Base-by-base conservation (phyloP, 2,797 vertebrate genomes). In the Tenualosa ilisha region DNA sequence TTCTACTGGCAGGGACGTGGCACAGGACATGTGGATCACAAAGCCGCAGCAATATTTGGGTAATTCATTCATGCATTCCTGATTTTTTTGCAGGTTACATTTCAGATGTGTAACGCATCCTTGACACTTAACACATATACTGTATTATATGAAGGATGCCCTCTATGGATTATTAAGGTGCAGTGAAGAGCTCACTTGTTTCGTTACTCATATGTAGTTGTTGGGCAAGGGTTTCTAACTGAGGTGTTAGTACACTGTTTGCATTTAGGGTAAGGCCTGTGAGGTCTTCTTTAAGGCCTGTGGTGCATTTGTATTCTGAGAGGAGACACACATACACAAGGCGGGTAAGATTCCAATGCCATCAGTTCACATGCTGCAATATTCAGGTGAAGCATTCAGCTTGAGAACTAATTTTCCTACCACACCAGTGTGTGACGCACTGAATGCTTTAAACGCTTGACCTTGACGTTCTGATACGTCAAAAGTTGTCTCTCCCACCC, bases 1-100 rank as follows among this genome's bases (percentile, higher is more conserved):
- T 72, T 79, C 37, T 79, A 40, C 72, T 79, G 37, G 72, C 72
- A 79, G 7, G 72, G 40, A 40, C 46, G 40, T 79, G 72, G 40
- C 17, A 46, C 7, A 6, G 8, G 72, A 17, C 72, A 46, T 79
- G 37, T 2, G 17, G 43, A 79, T 79, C 22, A 79, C 72, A 46
- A 79, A 46, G 72, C 72, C 8, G 72, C 68, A 15, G 68, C 40
- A 46, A 46, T 40, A 46, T 46, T 79, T 79, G 20, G 40, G 17
- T 79, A 79, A 79, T 79, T 79, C 7, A 79, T 79, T 79, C 40
- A 79, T 6, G 37, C 40, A 15, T 20, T 79, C 37, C n/a, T 7
- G 17, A 43, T 46, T 46, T 79, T 75, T 40, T 75, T 40, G 15
- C 15, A 43, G 4, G 31, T 37, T 72, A 72, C 31, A 12, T 9